Base-by-base conservation (phyloP, 2,797 vertebrate species). In the Molothrus aeneus region DNA sequence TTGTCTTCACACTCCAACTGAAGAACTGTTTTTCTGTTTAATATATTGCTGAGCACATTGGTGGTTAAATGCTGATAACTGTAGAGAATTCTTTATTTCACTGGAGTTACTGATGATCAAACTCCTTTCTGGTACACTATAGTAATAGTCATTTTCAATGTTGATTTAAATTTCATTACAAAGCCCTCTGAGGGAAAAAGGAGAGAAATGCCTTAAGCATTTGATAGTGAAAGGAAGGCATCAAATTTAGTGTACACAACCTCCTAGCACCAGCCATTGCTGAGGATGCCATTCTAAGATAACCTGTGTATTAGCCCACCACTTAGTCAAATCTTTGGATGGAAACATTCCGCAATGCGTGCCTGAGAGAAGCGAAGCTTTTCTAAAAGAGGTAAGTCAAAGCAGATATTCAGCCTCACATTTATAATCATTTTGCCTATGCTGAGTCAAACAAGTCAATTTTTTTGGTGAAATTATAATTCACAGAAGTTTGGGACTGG, bases 1-100 rank as follows among this genome's bases (percentile, higher is more conserved):
- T 21, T 69, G 6, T 82, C 97, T 98, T 99, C 90, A 98, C 98
- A 98, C 92, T 98, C 98, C 97, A 98, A 99, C 77, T 98, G 98
- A 90, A 99, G 96, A 10, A 97, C 74, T 25, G 95, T 97, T 34
- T 98, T 98, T 96, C 97, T 98, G 91, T 98, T 99, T 34, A 99
- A 93, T 86, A 98, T 65, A 21, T 96, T 98, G 73, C 98, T 98
- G 34, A 98, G 95, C 16, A 90, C 97, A 94, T 98, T 99, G 59
- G 97, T 96, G 18, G 97, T 98, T 97, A 98, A 97, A 94, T 98
- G 98, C 88, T 98, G 98, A 95, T 98, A 99, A 43, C 71, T 97
- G 98, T 60, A 98, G 98, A 53, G 97, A 97, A 95, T 98, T 98
- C 8, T 96, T 97, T 77, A 93, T 95, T 97, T 98, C 98, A 42